Conservation (phyloP, 1,140 invertebrate genomes). For the Drosophila pruinosa region DNA sequence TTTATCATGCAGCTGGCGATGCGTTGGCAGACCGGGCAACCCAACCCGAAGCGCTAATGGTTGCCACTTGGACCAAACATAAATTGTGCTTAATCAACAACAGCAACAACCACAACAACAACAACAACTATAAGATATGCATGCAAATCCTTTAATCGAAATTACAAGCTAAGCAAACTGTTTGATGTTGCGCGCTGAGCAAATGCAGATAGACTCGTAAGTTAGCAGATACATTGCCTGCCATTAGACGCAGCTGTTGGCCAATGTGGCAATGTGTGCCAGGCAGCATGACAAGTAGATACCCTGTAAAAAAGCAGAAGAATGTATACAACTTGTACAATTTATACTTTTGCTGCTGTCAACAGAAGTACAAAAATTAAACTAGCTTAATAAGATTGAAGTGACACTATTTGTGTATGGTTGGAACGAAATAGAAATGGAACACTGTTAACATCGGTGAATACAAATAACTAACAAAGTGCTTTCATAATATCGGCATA, state of each 20-base stretch:
- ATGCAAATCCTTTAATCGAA: slow-evolving; percentile 58
- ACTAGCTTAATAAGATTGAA: too few relatives aligned
- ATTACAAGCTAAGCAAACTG: slow-evolving; percentile 35
- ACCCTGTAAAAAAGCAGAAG: background rate
- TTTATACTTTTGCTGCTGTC: too few relatives aligned
- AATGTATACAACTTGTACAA: too few relatives aligned
- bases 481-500: too few relatives aligned
- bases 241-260: slow-evolving; percentile 1
- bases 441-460: too few relatives aligned
- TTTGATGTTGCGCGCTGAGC: slow-evolving; percentile 16
- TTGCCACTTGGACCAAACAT: slow-evolving; percentile 71
- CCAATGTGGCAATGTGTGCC: background rate
- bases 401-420: too few relatives aligned
- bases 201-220: slow-evolving; percentile 30
- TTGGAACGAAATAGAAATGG: too few relatives aligned
- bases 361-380: too few relatives aligned
- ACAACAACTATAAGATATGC: background rate
- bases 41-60: slow-evolving; percentile 57
- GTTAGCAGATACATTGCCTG: slow-evolving; percentile 16
- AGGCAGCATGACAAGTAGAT: background rate
- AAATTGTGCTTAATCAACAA: slow-evolving; percentile 72
- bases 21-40: slow-evolving; percentile 8
- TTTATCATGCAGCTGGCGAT: slow-evolving; percentile 61
- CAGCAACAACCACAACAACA: slow-evolving; percentile 1
- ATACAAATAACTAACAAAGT: too few relatives aligned